Evolutionary conservation across 2,797 vertebrate species (phyloP).

Genomic region (Pseudochirops cupreus): DNA sequence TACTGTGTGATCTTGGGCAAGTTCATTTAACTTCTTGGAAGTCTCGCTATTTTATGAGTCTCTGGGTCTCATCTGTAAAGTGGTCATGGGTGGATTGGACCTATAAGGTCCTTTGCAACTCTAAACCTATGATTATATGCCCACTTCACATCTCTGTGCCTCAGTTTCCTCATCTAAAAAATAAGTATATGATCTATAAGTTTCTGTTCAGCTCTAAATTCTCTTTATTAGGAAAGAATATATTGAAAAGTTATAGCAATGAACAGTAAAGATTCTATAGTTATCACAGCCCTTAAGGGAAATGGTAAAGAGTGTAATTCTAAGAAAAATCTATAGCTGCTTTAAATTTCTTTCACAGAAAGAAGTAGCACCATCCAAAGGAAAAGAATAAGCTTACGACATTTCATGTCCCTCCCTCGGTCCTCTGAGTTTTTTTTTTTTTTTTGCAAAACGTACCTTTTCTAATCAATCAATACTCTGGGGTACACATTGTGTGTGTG

Average conservation of each 20-base stretch:
- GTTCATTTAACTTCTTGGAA: neutral
- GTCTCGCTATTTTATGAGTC: neutral
- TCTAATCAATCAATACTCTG: neutral
- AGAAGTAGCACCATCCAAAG: neutral
- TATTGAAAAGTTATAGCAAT: neutral
- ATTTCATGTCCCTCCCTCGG: neutral
- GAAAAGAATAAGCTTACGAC: neutral
- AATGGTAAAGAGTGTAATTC: neutral
- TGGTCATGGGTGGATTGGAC: neutral
- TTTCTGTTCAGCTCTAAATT: neutral
- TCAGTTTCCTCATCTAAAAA: neutral
- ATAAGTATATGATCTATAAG: neutral
- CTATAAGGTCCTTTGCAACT: neutral
- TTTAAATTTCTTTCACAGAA: neutral
- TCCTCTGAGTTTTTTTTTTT: neutral
- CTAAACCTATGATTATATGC: neutral
- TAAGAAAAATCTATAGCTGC: neutral
- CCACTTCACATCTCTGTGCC: neutral
- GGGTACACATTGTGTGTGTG: neutral
- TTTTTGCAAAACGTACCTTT: neutral
- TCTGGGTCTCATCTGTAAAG: neutral
- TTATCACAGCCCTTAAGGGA: neutral
- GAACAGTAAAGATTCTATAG: neutral
- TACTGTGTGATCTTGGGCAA: neutral
- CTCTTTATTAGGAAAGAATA: neutral